Base-by-base conservation (phyloP, 1,140 invertebrate species). In the Drosophila chauvacae region DNA sequence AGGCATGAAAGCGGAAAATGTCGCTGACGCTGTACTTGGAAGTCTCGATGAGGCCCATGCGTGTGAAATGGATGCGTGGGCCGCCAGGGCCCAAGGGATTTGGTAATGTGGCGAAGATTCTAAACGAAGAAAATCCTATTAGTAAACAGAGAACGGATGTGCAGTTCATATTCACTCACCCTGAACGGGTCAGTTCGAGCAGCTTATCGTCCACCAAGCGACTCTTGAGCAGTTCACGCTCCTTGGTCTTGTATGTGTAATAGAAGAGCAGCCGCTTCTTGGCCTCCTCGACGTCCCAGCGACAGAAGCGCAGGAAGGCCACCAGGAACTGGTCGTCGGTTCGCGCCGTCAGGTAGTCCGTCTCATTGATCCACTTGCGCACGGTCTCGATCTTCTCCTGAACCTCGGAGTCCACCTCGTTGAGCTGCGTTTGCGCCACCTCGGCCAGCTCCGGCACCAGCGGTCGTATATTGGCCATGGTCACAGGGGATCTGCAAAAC, bases 231-330 rank as follows among this genome's bases (percentile, higher is more conserved):
- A 92, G 72, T 7, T 75, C 75, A 6, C 72, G 74, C 30, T 86
- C 85, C 53, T 84, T 85, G 28, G 91, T 58, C 69, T 91, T 92
- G 71, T 91, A 92, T 56, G 81, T 88, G 56, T 92, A 92, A 51
- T 77, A 93, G 93, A 74, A 94, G 66, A 96, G 95, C 4, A 96
- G 71, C 77, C 95, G 95, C 74, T 94, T 93, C 85, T 96, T 95
- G n/a, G 94, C 94, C 68, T 93, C 93, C 80, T 96, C 95, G 62
- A 96, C 80, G 79, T 95, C 95, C 91, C 95, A 96, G 90, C 95
- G 96, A 71, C 94, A 95, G 51, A 95, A 95, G 13, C 95, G 93
- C 44, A 96, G 91, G 85, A 95, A 95, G 65, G 93, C 93, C 20
- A 95, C 80, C 42, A 96, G 75, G 90, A 94, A 94, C 88, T 95